phyloP scores from a whole-genome alignment of 1,140 invertebrate species.

The Lysiphlebus fabarum region DNA sequence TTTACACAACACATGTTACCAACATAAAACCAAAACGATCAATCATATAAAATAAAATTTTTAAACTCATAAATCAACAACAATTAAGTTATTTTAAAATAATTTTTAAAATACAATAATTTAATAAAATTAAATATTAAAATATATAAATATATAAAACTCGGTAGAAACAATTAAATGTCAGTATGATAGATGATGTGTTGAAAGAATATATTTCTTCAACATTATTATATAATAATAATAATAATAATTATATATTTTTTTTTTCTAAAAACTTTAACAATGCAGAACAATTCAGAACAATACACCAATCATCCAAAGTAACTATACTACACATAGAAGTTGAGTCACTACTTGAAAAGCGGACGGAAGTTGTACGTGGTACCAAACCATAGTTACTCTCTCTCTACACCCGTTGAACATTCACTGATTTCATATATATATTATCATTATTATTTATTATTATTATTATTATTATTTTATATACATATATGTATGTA shows the following conservation, averaged over 20 bases:
- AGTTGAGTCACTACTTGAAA: constrained; percentile 19
- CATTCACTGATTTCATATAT: constrained; percentile 8
- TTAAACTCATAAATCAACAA: background rate
- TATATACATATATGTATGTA: background rate
- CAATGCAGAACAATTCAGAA: constrained; percentile 18
- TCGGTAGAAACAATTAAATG: background rate
- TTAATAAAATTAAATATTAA: background rate
- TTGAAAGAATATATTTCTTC: constrained; percentile 6
- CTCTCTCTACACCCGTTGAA: background rate
- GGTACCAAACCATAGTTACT: constrained; percentile 3
- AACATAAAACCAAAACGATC: too few species aligned
- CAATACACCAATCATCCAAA: constrained; percentile 8
- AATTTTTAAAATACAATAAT: background rate
- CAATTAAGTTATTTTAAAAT: background rate
- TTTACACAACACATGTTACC: constrained; percentile 1
- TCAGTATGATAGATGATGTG: background rate
- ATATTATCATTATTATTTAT: too few species aligned
- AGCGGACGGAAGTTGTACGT: constrained; percentile 23
- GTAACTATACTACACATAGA: constrained; percentile 9
- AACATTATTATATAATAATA: too few species aligned
- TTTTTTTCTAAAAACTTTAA: constrained; percentile 8
- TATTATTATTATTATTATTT: too few species aligned
- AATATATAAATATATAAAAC: background rate
- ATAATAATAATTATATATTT: background rate
- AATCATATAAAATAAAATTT: background rate